These are phyloP conservation scores for Harpalus rubripes DNA, from an alignment of 2,888 invertebrate species.

Conservation along the genomic window DNA sequence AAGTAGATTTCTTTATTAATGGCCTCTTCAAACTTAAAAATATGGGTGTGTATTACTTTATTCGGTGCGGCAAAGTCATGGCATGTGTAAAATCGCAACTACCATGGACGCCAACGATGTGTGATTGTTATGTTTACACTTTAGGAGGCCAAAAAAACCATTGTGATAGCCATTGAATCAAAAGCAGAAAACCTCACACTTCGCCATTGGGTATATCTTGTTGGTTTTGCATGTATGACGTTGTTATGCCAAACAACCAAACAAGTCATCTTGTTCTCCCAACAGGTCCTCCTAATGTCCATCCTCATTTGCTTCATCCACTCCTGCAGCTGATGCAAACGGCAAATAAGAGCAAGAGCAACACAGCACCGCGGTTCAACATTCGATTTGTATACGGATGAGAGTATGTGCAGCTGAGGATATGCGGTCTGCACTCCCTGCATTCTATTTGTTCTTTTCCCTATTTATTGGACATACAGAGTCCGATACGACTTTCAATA, in stretches of 20 bases:
- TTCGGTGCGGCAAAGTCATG: no score
- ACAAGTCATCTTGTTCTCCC: not conserved
- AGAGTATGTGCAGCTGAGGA: constrained; percentile 2
- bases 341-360: not conserved
- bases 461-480: constrained; percentile 50
- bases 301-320: constrained; percentile 18
- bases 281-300: constrained; percentile 28
- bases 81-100: no score
- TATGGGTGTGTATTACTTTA: no score
- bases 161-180: no score
- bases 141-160: no score
- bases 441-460: constrained; percentile 47
- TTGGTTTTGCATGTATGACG: not conserved
- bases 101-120: no score
- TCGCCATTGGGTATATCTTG: not conserved
- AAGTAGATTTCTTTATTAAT: no score
- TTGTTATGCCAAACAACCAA: not conserved
- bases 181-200: no score
- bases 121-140: no score
- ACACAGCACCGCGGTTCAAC: constrained; percentile 1
- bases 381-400: constrained; percentile 32
- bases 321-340: constrained; percentile 28
- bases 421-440: not conserved
- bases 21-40: no score
- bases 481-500: constrained; percentile 44